Conservation (phyloP, 2,797 vertebrate species). For the Mus caroli region DNA sequence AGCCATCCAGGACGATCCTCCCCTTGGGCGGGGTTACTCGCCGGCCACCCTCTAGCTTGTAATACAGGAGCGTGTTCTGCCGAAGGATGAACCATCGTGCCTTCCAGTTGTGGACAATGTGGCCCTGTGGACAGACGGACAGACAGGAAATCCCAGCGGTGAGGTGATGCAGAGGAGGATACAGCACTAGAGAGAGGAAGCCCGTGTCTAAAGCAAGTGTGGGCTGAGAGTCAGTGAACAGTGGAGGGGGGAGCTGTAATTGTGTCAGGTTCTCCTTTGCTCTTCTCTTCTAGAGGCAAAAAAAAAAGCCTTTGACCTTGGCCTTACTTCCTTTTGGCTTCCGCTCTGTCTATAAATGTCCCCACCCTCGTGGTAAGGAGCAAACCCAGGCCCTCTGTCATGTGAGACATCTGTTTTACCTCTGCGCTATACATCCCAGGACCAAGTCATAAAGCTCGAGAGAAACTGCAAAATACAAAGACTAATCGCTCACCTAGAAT, state of each 20-base stretch:
- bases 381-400: neutral
- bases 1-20: conserved; percentile 92
- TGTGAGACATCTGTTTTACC: neutral
- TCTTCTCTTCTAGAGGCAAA: neutral
- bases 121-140: conserved; percentile 90
- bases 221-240: neutral
- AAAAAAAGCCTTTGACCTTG: conserved; percentile 28
- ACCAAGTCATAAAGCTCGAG: conserved; percentile 13
- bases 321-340: neutral
- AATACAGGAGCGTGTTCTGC: conserved; percentile 95
- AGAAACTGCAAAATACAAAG: conserved; percentile 31
- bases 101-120: conserved; percentile 97
- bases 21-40: conserved; percentile 93
- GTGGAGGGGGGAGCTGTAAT: fast-evolving
- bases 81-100: conserved; percentile 95
- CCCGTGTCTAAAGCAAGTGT: neutral
- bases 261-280: neutral
- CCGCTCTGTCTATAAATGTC: neutral
- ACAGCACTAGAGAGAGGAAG: neutral
- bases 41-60: conserved; percentile 94
- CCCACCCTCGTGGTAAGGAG: neutral
- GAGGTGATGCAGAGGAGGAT: fast-evolving
- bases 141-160: conserved; percentile 13
- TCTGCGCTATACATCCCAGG: neutral
- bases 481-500: neutral